Conservation (phyloP, 2,797 vertebrate species). For the Anas georgica region DNA sequence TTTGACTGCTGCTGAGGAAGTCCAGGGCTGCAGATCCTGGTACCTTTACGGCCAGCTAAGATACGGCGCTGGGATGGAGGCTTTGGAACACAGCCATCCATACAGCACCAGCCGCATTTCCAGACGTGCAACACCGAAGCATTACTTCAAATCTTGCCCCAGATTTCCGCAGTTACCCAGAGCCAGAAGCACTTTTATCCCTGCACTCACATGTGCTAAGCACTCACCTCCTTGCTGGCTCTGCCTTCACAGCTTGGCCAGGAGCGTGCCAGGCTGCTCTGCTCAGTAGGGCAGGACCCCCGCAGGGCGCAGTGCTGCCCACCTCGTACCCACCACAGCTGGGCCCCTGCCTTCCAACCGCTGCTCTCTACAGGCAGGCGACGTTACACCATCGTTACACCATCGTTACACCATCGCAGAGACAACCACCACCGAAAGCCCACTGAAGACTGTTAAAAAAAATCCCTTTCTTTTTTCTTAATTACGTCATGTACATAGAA, state of each 20-base stretch:
- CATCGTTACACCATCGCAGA: too few relatives aligned
- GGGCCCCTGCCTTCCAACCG: neutral
- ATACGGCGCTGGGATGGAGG: neutral
- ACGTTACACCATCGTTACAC: too few relatives aligned
- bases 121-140: neutral
- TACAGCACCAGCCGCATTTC: rapidly evolving
- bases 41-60: rapidly evolving
- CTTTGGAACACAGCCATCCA: neutral
- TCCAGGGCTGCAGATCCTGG: neutral
- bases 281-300: too few relatives aligned
- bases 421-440: neutral
- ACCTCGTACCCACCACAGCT: neutral
- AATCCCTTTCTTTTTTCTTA: conserved; percentile 8
- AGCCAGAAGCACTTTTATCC: neutral
- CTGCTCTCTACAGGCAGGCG: neutral
- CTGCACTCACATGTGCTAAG: neutral
- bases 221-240: too few relatives aligned
- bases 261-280: neutral
- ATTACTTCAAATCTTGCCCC: neutral
- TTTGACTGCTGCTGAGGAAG: rapidly evolving
- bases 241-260: neutral
- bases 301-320: too few relatives aligned
- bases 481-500: conserved; percentile 8
- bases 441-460: neutral
- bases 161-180: neutral